Base-by-base conservation (phyloP, 2,888 invertebrate species). In the Choreutis nemorana region DNA sequence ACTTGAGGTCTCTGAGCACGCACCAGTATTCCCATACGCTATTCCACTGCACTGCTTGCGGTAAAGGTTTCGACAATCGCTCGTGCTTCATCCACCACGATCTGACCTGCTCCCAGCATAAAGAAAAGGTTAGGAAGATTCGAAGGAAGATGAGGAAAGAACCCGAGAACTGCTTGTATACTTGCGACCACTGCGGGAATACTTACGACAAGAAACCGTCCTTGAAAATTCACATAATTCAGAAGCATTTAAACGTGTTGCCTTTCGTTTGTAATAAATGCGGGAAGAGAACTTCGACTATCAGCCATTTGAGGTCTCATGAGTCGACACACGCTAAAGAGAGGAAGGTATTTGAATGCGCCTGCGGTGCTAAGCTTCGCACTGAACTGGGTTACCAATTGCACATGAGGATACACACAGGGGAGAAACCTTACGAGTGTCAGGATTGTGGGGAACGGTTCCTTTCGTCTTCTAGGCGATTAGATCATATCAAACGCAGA, bases 401-500 rank as follows among this genome's bases (percentile, higher is more conserved):
- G 8, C 77, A 77, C 18, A 50, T 52, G 34, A 45, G 75, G 8
- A 66, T 67, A 0, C 75, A 75, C 22, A 62, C 63, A 0, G 77
- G 77, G 0, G 62, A 66, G 26, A 54, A 56, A 14, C 72, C 72
- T 0, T 75, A 67, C 28, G 50, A 58, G 22, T 75, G 75, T 16
- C 36, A 41, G 0, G 48, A 58, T 2, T 77, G 75, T 21, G 70
- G 64, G 0, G 70, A 72, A 1, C 44, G 53, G 8, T 77, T 75
- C 33, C 50, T 75, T 1, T 75, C 75, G 0, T 51, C 75, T 7
- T 75, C 75, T 0, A 45, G 75, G 28, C 44, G 73, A 3, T 21
- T 63, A 8, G 77, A 77, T 26, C 77, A 77, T 24, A 42, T 66
- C 0, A 73, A 72, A 33, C 39, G 75, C n/a, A 49, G 55, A 9